Evolutionary conservation across 2,797 vertebrate genomes (phyloP).

Genomic region (Malacoctenus gilli): DNA sequence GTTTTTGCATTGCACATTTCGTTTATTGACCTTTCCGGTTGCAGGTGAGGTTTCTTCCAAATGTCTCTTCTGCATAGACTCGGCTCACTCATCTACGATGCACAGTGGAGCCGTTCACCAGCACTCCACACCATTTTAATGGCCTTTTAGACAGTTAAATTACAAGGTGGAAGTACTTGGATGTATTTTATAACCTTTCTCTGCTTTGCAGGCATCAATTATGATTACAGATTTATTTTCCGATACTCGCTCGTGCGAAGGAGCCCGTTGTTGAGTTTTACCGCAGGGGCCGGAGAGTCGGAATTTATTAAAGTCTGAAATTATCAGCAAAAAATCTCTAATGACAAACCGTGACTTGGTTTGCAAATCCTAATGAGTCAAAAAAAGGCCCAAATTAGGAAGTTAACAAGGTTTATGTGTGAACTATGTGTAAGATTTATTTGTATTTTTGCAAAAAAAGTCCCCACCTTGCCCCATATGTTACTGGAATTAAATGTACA

Average conservation of each 20-base stretch:
- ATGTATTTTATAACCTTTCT: constrained; percentile 8
- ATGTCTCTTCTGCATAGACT: too few relatives aligned
- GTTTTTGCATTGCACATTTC: background rate
- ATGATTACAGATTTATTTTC: constrained; percentile 5
- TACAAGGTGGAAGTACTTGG: constrained; percentile 3
- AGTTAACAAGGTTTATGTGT: background rate
- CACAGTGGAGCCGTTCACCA: background rate
- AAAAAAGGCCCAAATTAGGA: background rate
- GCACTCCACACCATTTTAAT: background rate
- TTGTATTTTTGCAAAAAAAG: too few relatives aligned
- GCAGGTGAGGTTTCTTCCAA: too few relatives aligned
- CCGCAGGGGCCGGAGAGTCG: background rate
- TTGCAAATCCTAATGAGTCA: background rate
- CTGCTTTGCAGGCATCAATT: background rate
- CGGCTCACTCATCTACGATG: too few relatives aligned
- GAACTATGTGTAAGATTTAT: too few relatives aligned
- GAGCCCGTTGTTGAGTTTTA: background rate
- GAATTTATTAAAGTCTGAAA: background rate
- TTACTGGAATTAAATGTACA: too few relatives aligned
- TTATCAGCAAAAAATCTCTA: background rate
- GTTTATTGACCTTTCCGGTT: background rate
- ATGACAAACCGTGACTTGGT: background rate
- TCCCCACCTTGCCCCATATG: too few relatives aligned
- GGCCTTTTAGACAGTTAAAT: background rate
- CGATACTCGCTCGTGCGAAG: background rate